These are phyloP conservation scores for Temnopleurus reevesii DNA, from an alignment of 53 echinoderm and acorn worm species.

Conservation along the genomic window DNA sequence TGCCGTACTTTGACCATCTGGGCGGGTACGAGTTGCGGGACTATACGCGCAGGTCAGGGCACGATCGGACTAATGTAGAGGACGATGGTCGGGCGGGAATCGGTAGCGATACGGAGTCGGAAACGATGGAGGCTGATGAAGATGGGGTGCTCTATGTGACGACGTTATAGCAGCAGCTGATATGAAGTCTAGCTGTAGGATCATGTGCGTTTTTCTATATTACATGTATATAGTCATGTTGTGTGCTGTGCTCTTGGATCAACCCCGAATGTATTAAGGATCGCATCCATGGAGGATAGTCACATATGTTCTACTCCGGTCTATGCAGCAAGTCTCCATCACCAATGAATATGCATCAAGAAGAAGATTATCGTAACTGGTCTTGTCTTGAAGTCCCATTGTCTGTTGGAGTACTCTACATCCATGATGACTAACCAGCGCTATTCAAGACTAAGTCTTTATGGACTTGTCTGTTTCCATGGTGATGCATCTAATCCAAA, in stretches of 20 bases:
- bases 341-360: too few species aligned
- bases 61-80: conserved; percentile 37
- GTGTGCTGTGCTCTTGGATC: conserved; percentile 47
- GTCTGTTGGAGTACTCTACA: neutral
- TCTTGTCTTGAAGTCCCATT: too few species aligned
- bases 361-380: too few species aligned
- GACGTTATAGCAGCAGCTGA: conserved; percentile 75
- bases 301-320: neutral
- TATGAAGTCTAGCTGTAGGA: neutral
- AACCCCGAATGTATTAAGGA: conserved; percentile 5
- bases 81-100: neutral
- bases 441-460: neutral
- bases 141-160: conserved; percentile 93
- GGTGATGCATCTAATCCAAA: neutral
- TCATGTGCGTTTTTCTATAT: conserved; percentile 5
- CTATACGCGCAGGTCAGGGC: conserved; percentile 85
- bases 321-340: neutral
- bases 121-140: conserved; percentile 64
- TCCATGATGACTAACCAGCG: neutral
- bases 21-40: conserved; percentile 96
- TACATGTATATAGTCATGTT: conserved; percentile 44
- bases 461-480: neutral
- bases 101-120: conserved; percentile 46
- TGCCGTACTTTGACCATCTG: conserved; percentile 98
- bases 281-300: neutral